phyloP scores from a whole-genome alignment of 1,140 invertebrate genomes.

The Bicyclus anynana region DNA sequence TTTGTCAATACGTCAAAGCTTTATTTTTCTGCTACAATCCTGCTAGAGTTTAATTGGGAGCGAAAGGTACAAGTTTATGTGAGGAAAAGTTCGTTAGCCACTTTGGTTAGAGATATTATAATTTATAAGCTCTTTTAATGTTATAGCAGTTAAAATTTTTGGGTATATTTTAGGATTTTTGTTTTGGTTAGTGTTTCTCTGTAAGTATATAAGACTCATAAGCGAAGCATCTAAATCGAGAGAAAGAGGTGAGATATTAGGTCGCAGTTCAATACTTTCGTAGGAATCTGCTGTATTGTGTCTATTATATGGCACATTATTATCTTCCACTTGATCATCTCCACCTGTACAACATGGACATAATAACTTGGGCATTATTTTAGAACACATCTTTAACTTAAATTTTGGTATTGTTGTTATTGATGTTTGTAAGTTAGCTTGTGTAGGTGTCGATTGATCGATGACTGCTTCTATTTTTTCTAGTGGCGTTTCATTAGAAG shows the following conservation, averaged over 20 bases:
- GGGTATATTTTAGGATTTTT: slow-evolving; percentile 17
- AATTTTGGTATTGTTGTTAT: neutral
- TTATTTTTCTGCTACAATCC: neutral
- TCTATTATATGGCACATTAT: slow-evolving; percentile 17
- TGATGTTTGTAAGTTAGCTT: slow-evolving; percentile 9
- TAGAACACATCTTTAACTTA: slow-evolving; percentile 24
- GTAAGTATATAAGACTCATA: slow-evolving; percentile 42
- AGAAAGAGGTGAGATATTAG: slow-evolving; percentile 13
- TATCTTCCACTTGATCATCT: slow-evolving; percentile 31
- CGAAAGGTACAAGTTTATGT: neutral
- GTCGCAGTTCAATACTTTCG: slow-evolving; percentile 41
- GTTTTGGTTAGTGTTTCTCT: slow-evolving; percentile 17
- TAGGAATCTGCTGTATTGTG: slow-evolving; percentile 33
- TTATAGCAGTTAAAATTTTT: slow-evolving; percentile 29
- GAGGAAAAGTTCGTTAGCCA: neutral
- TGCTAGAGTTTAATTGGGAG: neutral
- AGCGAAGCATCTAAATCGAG: slow-evolving; percentile 43
- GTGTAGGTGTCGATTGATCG: neutral
- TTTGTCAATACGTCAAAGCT: neutral
- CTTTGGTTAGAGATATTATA: neutral
- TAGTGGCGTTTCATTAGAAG: neutral
- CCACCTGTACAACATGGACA: slow-evolving; percentile 56
- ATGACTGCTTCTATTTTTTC: neutral
- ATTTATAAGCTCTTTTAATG: slow-evolving; percentile 40
- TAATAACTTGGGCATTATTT: slow-evolving; percentile 33